Percentiles rank a stretch among this genome's conserved stretches.
Conservation (phyloP, 2,888 invertebrate genomes). For the Branchellion lobata region DNA sequence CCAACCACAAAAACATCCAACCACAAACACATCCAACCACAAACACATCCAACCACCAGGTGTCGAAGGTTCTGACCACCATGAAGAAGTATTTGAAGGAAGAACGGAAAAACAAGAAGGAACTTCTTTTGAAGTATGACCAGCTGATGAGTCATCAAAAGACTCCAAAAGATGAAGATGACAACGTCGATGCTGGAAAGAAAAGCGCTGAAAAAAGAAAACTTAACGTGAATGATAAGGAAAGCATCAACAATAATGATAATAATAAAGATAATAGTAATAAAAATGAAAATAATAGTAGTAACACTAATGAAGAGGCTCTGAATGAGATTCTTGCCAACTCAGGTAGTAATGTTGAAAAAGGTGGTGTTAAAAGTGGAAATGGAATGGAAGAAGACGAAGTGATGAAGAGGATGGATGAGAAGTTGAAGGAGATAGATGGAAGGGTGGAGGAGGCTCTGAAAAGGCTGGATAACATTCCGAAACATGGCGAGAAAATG, state of each 20-base stretch:
- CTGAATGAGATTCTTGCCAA: slow-evolving; percentile 18
- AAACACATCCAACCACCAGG: slow-evolving; percentile 7
- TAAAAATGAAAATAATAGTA: neutral
- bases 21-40: too few relatives aligned
- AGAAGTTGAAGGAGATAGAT: slow-evolving; percentile 32
- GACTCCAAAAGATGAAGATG: too few relatives aligned
- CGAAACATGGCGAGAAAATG: slow-evolving; percentile 39
- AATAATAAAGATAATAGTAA: neutral
- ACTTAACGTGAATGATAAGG: neutral
- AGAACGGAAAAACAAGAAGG: slow-evolving; percentile 31
- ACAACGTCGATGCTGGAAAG: neutral
- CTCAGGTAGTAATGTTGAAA: too few relatives aligned
- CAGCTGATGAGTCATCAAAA: neutral
- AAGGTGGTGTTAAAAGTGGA: neutral
- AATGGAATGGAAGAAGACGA: neutral
- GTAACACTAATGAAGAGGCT: neutral
- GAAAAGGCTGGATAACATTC: slow-evolving; percentile 37
- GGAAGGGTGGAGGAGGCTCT: slow-evolving; percentile 21
- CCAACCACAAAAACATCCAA: too few relatives aligned
- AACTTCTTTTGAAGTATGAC: neutral
- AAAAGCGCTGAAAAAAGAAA: neutral
- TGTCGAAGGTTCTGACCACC: slow-evolving; percentile 28
- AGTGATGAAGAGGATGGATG: neutral
- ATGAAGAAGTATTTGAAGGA: slow-evolving; percentile 38
- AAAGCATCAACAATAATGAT: too few relatives aligned